These are phyloP conservation scores for Spatulosminthurus flaviceps DNA, from an alignment of 2,888 invertebrate species.

Conservation along the genomic window DNA sequence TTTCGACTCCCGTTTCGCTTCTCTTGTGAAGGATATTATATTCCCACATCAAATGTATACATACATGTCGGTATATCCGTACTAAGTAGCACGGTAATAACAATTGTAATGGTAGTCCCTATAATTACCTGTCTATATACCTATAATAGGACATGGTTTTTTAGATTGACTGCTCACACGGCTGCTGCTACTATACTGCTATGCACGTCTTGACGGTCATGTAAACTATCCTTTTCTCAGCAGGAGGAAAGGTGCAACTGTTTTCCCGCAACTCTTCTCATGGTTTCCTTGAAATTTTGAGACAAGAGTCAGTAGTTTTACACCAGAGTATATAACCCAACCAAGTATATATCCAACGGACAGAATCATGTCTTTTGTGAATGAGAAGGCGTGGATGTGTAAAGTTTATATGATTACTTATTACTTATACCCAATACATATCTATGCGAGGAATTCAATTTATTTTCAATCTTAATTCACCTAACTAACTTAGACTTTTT, in stretches of 20 bases:
- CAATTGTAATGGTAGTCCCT: too few species aligned
- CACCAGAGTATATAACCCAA: too few species aligned
- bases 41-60: conserved; percentile 13
- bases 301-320: neutral
- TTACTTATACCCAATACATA: too few species aligned
- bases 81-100: too few species aligned
- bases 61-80: too few species aligned
- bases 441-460: conserved; percentile 38
- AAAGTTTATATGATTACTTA: conserved; percentile 37
- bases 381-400: conserved; percentile 29
- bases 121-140: too few species aligned
- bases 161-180: too few species aligned
- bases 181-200: neutral
- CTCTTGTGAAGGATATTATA: neutral
- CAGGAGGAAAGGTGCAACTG: conserved; percentile 29
- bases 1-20: conserved; percentile 22
- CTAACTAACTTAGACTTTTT: conserved; percentile 19
- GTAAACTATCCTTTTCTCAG: conserved; percentile 23
- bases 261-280: conserved; percentile 23
- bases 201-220: neutral
- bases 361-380: conserved; percentile 2
- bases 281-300: conserved; percentile 34
- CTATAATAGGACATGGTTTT: too few species aligned
- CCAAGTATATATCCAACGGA: too few species aligned
- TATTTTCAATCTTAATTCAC: conserved; percentile 36